phyloP scores from a whole-genome alignment of 2,797 vertebrate species.

The Falco columbarius region DNA sequence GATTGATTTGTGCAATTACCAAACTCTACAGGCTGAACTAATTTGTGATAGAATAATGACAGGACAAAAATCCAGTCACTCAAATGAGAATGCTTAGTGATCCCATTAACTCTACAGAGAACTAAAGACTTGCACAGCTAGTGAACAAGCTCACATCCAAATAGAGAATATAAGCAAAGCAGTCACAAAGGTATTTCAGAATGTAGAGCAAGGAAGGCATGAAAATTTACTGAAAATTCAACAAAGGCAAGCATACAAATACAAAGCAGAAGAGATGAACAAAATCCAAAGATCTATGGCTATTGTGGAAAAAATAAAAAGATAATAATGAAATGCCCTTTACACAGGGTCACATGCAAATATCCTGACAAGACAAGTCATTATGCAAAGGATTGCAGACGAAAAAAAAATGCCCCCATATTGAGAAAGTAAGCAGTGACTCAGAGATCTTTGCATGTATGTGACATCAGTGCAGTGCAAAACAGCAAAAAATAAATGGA shows the following conservation, averaged over 20 bases:
- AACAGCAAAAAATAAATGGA: background rate
- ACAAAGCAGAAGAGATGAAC: background rate
- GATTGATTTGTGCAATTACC: conserved; percentile 25
- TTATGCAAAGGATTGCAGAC: background rate
- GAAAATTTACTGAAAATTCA: background rate
- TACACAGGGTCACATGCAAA: background rate
- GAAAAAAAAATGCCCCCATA: background rate
- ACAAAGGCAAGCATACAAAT: background rate
- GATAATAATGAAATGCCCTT: background rate
- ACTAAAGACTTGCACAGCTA: background rate
- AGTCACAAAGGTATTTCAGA: background rate
- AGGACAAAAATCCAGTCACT: conserved; percentile 29
- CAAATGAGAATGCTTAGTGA: background rate
- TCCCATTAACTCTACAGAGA: background rate
- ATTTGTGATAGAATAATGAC: conserved; percentile 27
- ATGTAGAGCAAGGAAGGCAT: background rate
- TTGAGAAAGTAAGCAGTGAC: background rate
- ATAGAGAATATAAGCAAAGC: background rate
- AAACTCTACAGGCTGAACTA: conserved; percentile 24
- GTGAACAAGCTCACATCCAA: background rate
- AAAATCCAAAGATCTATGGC: background rate
- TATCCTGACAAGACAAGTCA: background rate
- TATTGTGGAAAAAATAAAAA: background rate
- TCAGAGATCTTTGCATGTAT: background rate
- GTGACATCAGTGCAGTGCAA: background rate